Base-by-base conservation (phyloP, 2,113 vertebrate species). In the Varanus salvator region DNA sequence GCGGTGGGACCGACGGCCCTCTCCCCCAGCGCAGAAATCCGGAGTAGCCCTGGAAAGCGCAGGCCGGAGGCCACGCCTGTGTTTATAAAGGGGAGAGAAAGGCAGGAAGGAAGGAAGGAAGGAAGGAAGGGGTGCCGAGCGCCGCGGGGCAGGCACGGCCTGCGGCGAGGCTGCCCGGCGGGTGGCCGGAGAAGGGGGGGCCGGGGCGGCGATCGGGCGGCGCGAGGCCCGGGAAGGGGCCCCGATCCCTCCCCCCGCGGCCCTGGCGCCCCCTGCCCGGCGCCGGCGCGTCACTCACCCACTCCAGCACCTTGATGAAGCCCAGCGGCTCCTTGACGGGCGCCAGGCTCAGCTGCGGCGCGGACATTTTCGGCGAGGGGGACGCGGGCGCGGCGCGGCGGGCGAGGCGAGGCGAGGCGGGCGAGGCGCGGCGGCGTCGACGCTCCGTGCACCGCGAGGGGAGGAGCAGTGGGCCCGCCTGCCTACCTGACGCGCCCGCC, bases 271-370 rank as follows among this genome's bases (percentile, higher is more conserved):
- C 80, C 8, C 54, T 6, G 52, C n/a, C 8, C 4, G 9, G 34
- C 19, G 8, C 2, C 48, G 15, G 5, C 4, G 25, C 4, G 4
- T 6, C 0, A 78, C 82, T 89, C n/a, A 89, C 88, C 88, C 88
- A 89, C 52, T 85, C 12, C 23, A 89, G 44, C 44, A 68, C 17
- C 34, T 89, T 89, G 82, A 89, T 89, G 88, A 89, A 89, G 82
- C 88, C 88, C 60, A 89, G n/a, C 8, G 88, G 88, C 88, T 89
- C 88, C 74, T 89, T 89, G 57, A 11, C 14, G 48, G 88, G 82
- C 23, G 60, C 82, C 88, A 89, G 52, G 71, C 85, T 52, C 11
- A 89, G 34, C 23, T 29, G 60, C 82, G 85, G 75, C 60, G 57
- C 82, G 38, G 88, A 54, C 88, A 89, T 89, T 69, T 85, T 54